phyloP scores from a whole-genome alignment of 2,113 vertebrate species.

The Tyrannus savana region DNA sequence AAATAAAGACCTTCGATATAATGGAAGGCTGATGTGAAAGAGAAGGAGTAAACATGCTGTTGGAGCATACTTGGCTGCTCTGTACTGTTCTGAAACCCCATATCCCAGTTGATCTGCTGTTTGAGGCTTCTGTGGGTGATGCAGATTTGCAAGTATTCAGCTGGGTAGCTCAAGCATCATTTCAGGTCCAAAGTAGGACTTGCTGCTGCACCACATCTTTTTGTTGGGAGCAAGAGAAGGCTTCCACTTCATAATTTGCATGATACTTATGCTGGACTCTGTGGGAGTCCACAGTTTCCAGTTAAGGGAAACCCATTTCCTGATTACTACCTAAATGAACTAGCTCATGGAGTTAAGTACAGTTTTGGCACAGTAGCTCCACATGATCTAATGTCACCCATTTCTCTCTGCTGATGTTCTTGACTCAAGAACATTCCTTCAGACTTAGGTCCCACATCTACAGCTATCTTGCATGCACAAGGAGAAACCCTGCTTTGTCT shows the following conservation, averaged over 20 bases:
- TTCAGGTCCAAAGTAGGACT: background rate
- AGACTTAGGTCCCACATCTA: background rate
- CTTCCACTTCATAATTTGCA: background rate
- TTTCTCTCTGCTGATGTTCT: background rate
- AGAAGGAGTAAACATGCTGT: background rate
- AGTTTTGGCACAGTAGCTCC: background rate
- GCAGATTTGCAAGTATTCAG: background rate
- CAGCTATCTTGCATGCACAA: background rate
- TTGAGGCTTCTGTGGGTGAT: background rate
- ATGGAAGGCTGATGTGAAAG: background rate
- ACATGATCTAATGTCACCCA: rapidly evolving
- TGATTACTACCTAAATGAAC: background rate
- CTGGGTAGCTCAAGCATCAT: rapidly evolving
- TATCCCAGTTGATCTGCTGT: rapidly evolving
- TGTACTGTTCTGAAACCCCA: rapidly evolving
- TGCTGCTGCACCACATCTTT: background rate
- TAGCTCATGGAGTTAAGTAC: background rate
- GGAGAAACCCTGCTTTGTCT: background rate
- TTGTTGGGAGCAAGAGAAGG: background rate
- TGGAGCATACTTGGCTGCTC: background rate
- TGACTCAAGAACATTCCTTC: rapidly evolving
- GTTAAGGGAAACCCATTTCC: background rate
- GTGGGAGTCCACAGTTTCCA: background rate
- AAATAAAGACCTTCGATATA: background rate
- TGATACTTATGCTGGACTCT: background rate